Percentiles rank a stretch among this genome's conserved stretches.
Conservation (phyloP, 2,113 vertebrate genomes). For the Nanorana parkeri region DNA sequence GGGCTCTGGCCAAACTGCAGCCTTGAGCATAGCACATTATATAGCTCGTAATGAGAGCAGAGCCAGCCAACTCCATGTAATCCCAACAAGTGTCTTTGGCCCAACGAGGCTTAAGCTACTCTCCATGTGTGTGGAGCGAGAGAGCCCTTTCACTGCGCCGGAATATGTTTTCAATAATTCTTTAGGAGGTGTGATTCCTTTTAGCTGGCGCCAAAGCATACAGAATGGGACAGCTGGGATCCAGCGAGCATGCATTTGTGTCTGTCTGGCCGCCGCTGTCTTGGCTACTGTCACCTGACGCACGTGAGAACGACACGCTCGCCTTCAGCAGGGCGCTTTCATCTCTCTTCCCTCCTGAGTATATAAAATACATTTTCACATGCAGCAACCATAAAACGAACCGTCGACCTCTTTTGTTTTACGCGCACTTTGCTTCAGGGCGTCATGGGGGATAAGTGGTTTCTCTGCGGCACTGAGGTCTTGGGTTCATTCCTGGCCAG, state of each 20-base stretch:
- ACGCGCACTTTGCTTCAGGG: too few species aligned
- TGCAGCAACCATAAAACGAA: too few species aligned
- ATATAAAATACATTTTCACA: neutral
- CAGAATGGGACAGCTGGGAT: conserved; percentile 55
- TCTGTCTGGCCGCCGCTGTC: conserved; percentile 30
- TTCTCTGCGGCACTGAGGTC: too few species aligned
- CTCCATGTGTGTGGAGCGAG: conserved; percentile 50
- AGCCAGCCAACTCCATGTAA: conserved; percentile 52
- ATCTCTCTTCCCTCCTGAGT: neutral
- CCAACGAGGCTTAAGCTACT: conserved; percentile 42
- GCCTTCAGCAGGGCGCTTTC: neutral
- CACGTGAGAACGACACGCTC: conserved; percentile 34
- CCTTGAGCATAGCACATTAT: conserved; percentile 31
- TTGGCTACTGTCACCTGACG: conserved; percentile 29
- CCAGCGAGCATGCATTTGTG: conserved; percentile 22
- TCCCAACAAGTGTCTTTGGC: conserved; percentile 56
- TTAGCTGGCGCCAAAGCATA: conserved; percentile 54
- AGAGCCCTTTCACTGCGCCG: conserved; percentile 38
- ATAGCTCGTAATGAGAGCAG: conserved; percentile 41
- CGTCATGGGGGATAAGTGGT: too few species aligned
- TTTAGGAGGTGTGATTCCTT: conserved; percentile 57
- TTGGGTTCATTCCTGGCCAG: too few species aligned
- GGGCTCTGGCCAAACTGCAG: conserved; percentile 32
- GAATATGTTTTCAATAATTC: conserved; percentile 57
- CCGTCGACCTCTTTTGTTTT: too few species aligned